Evolutionary conservation across 1,140 invertebrate species (phyloP).

Genomic region (Chironomus striatipennis): DNA sequence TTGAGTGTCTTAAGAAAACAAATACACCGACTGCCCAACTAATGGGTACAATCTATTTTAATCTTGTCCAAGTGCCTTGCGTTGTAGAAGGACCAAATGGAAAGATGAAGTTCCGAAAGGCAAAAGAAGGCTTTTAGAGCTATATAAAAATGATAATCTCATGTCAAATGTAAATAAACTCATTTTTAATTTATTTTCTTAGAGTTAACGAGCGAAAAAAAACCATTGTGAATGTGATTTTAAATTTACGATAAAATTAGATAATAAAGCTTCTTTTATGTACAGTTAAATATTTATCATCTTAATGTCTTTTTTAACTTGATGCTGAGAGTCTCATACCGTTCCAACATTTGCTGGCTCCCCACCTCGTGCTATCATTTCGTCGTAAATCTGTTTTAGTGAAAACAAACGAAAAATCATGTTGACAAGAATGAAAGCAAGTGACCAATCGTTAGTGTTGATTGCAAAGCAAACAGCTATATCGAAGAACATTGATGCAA

Average conservation of each 20-base stretch:
- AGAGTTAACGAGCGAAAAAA: background rate
- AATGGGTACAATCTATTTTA: constrained; percentile 83
- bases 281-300: too few relatives aligned
- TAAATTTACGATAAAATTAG: background rate
- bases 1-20: constrained; percentile 66
- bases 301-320: background rate
- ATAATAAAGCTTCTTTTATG: background rate
- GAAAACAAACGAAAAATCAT: background rate
- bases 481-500: background rate
- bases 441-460: background rate
- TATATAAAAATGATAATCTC: background rate
- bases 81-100: constrained; percentile 50
- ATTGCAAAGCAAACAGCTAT: background rate
- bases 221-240: background rate
- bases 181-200: constrained; percentile 1
- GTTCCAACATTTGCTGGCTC: background rate
- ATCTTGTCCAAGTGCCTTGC: constrained; percentile 67
- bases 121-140: constrained; percentile 42
- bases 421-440: background rate
- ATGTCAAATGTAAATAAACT: background rate
- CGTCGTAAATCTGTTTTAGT: background rate
- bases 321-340: background rate
- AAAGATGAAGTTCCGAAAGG: constrained; percentile 38
- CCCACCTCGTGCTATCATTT: background rate
- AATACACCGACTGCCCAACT: constrained; percentile 59